Evolutionary conservation across 2,888 invertebrate species (phyloP).

Genomic region (Papilio elwesi): DNA sequence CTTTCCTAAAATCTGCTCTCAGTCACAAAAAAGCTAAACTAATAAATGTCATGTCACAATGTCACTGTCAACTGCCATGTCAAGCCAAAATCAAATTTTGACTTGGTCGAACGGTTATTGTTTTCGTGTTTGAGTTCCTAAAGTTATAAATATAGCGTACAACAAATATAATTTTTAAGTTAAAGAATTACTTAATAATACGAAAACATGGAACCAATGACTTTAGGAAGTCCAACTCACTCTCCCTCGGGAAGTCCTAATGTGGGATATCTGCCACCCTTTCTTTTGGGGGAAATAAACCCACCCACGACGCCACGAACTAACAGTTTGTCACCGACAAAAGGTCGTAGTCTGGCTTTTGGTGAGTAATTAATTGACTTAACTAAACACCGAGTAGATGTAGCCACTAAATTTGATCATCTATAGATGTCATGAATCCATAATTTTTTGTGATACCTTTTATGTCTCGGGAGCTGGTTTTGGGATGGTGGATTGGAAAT

Average conservation of each 20-base stretch:
- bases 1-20: too few species aligned
- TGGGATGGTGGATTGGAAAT: too few species aligned
- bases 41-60: too few species aligned
- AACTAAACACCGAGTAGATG: background rate
- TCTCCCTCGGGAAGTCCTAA: conserved; percentile 87
- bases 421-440: background rate
- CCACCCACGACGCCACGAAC: conserved; percentile 82
- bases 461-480: too few species aligned
- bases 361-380: conserved; percentile 69
- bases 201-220: conserved; percentile 91
- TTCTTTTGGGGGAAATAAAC: conserved; percentile 89
- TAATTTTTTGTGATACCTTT: too few species aligned
- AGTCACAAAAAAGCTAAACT: too few species aligned
- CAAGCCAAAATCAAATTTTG: conserved; percentile 17
- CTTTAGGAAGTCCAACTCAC: conserved; percentile 90
- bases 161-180: background rate
- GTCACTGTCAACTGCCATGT: conserved; percentile 3
- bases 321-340: conserved; percentile 85
- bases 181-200: background rate
- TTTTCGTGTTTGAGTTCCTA: background rate
- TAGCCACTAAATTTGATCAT: background rate
- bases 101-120: conserved; percentile 25
- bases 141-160: conserved; percentile 2
- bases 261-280: conserved; percentile 90
- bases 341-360: conserved; percentile 81